Conservation (phyloP, 1,140 invertebrate species). For the Drosophila subobscura region DNA sequence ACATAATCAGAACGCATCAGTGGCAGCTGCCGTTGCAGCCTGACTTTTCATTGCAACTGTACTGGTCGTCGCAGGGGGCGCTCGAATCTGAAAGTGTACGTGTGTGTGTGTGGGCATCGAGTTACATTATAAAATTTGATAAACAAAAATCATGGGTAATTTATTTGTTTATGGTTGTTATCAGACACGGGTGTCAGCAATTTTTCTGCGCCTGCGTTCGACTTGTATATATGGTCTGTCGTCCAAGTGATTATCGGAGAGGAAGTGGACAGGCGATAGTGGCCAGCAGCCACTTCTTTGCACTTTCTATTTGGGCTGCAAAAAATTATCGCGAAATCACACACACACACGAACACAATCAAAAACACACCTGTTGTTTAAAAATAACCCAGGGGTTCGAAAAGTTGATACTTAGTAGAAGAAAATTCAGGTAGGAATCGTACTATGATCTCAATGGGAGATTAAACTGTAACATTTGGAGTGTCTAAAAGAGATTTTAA, state of each 20-base stretch:
- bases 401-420: slow-evolving; percentile 9
- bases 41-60: slow-evolving; percentile 32
- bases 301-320: slow-evolving; percentile 51
- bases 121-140: slow-evolving; percentile 30
- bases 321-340: slow-evolving; percentile 32
- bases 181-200: slow-evolving; percentile 32
- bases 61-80: slow-evolving; percentile 5
- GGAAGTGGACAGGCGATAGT: slow-evolving; percentile 31
- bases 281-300: slow-evolving; percentile 21
- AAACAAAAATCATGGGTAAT: slow-evolving; percentile 37
- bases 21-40: slow-evolving; percentile 28
- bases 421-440: not conserved
- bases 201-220: slow-evolving; percentile 12
- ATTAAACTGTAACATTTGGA: too few species aligned
- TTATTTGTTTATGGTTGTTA: slow-evolving; percentile 68
- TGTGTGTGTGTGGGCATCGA: slow-evolving; percentile 7
- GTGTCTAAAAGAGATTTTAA: too few species aligned
- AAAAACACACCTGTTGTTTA: slow-evolving; percentile 42
- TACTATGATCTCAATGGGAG: too few species aligned
- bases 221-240: not conserved
- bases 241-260: slow-evolving; percentile 15
- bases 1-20: slow-evolving; percentile 18
- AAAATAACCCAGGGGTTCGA: slow-evolving; percentile 25
- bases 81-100: too few species aligned
- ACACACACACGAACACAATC: slow-evolving; percentile 2